These are phyloP conservation scores for Ceyx margarethae DNA, from an alignment of 2,113 vertebrate species.

Conservation along the genomic window DNA sequence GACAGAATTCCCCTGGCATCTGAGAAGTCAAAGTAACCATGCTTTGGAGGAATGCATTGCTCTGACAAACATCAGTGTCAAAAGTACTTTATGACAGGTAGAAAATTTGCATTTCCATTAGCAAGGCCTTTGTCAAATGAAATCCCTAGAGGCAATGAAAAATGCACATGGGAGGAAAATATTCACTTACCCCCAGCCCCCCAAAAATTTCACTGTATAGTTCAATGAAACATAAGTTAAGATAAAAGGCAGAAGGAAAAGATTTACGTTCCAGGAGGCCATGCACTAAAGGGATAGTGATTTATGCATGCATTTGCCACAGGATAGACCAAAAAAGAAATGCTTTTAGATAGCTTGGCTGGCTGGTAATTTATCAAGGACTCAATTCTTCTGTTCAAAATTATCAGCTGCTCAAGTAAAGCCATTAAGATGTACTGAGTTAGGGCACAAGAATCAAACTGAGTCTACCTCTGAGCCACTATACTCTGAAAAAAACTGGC, in stretches of 20 bases:
- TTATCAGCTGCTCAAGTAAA: not conserved
- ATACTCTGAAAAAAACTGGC: not conserved
- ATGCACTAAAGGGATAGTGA: not conserved
- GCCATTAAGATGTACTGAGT: not conserved
- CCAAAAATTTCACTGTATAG: not conserved
- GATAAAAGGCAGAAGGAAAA: slow-evolving; percentile 40
- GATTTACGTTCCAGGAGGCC: not conserved
- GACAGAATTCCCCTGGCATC: not conserved
- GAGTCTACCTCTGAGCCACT: not conserved
- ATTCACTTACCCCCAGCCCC: not conserved
- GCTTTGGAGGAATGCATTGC: slow-evolving; percentile 3
- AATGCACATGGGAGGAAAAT: slow-evolving; percentile 37
- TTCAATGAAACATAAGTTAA: slow-evolving; percentile 26
- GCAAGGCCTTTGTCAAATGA: slow-evolving; percentile 61
- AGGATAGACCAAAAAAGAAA: not conserved
- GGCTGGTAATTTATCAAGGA: not conserved
- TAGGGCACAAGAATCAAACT: not conserved
- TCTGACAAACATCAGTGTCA: slow-evolving; percentile 49
- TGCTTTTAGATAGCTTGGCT: not conserved
- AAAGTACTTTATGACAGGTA: slow-evolving; percentile 63
- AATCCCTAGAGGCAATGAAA: slow-evolving; percentile 63
- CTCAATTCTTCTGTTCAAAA: not conserved
- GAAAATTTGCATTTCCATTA: slow-evolving; percentile 77
- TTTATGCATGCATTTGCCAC: not conserved
- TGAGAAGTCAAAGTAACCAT: not conserved